These are phyloP conservation scores for Pseudomyrmex flavicornis DNA, from an alignment of 1,140 invertebrate genomes.

Conservation along the genomic window DNA sequence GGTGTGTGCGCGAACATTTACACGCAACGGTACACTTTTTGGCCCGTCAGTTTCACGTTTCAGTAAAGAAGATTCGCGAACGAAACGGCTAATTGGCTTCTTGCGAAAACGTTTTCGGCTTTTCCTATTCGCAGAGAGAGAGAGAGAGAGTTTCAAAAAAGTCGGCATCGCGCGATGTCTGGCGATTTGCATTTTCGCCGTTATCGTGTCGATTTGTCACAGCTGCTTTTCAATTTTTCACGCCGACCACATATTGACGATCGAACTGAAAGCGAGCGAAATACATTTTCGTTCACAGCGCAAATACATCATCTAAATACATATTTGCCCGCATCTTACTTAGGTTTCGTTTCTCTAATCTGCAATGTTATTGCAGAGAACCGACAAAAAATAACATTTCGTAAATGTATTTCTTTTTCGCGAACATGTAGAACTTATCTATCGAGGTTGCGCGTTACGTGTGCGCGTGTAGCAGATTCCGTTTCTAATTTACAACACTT, in stretches of 20 bases:
- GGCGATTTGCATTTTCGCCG: conserved; percentile 62
- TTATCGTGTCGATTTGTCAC: conserved; percentile 59
- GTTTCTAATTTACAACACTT: neutral
- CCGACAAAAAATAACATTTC: neutral
- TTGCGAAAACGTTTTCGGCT: conserved; percentile 46
- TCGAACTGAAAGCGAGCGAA: neutral
- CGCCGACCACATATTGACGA: conserved; percentile 20
- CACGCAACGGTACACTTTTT: conserved; percentile 26
- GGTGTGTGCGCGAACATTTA: conserved; percentile 25
- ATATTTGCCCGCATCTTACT: neutral
- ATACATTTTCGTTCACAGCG: neutral
- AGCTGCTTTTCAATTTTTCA: conserved; percentile 60
- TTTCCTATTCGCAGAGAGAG: conserved; percentile 43
- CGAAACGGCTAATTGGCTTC: conserved; percentile 52
- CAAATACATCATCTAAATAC: conserved; percentile 31
- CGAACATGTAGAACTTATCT: neutral
- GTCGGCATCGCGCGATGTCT: conserved; percentile 23
- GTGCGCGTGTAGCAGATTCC: neutral
- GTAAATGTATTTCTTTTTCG: neutral
- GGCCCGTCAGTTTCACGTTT: neutral
- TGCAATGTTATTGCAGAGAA: neutral
- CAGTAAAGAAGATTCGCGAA: conserved; percentile 24
- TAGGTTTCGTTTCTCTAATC: neutral
- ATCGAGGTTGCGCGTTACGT: no score
- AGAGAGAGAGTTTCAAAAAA: conserved; percentile 33